Evolutionary conservation across 2,797 vertebrate species (phyloP).

Genomic region (Falco rusticolus): DNA sequence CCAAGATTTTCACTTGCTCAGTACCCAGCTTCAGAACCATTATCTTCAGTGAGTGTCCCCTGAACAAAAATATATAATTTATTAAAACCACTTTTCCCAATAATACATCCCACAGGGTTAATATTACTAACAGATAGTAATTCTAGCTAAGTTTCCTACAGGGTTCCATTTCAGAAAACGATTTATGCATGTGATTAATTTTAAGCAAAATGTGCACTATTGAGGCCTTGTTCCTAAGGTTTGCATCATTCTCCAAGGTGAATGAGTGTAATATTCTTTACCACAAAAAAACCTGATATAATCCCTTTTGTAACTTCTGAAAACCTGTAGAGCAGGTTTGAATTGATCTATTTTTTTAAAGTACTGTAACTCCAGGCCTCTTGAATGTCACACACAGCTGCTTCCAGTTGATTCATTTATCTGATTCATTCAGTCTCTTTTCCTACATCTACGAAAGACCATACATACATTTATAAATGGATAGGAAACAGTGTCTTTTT

Average conservation of each 20-base stretch:
- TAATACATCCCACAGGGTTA: background rate
- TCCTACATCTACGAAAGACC: rapidly evolving
- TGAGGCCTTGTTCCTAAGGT: background rate
- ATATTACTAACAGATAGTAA: background rate
- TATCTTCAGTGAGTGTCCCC: background rate
- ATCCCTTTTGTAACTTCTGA: background rate
- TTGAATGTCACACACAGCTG: background rate
- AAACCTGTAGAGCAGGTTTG: background rate
- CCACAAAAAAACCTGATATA: background rate
- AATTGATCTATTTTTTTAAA: background rate
- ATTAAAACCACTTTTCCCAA: constrained; percentile 1
- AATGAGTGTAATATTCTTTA: background rate
- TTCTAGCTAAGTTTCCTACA: background rate
- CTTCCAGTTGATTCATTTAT: background rate
- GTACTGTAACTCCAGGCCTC: background rate
- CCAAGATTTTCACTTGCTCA: background rate
- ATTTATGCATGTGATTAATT: background rate
- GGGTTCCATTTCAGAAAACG: background rate
- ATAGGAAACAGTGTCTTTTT: background rate
- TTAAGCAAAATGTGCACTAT: background rate
- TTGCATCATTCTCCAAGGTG: background rate
- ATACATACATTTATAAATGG: background rate
- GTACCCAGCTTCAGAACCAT: background rate
- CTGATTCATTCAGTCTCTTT: background rate
- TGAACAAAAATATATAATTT: background rate